phyloP scores from a whole-genome alignment of 2,113 vertebrate species.

The Rhagologus leucostigma region DNA sequence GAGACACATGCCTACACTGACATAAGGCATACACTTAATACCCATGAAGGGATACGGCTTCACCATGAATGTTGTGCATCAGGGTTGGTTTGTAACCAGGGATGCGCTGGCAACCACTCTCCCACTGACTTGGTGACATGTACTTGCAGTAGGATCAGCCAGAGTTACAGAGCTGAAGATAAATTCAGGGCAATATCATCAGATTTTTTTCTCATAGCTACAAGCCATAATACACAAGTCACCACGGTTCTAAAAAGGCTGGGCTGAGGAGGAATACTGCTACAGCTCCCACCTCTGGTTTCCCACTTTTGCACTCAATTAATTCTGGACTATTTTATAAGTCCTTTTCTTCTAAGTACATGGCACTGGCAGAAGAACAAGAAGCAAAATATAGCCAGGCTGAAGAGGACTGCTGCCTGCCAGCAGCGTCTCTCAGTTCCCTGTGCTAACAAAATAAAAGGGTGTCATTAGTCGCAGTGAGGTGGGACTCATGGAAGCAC shows the following conservation, averaged over 20 bases:
- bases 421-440: not conserved
- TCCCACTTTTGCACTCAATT: not conserved
- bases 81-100: not conserved
- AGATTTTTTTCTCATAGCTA: not conserved
- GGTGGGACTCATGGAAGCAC: not conserved
- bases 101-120: accelerated
- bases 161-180: not conserved
- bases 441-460: not conserved
- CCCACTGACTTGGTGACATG: accelerated
- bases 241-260: not conserved
- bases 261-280: not conserved
- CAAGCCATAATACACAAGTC: not conserved
- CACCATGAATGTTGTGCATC: accelerated
- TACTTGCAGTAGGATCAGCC: not conserved
- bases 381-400: not conserved
- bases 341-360: not conserved
- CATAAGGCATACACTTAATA: not conserved
- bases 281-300: not conserved
- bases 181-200: not conserved
- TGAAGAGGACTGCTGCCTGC: not conserved
- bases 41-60: not conserved
- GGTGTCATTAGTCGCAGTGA: not conserved
- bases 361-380: not conserved
- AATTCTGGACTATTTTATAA: not conserved
- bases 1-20: not conserved